Percentiles rank a stretch among this genome's conserved stretches.
Conservation (phyloP, 2,113 vertebrate genomes). For the Vidua chalybeata region DNA sequence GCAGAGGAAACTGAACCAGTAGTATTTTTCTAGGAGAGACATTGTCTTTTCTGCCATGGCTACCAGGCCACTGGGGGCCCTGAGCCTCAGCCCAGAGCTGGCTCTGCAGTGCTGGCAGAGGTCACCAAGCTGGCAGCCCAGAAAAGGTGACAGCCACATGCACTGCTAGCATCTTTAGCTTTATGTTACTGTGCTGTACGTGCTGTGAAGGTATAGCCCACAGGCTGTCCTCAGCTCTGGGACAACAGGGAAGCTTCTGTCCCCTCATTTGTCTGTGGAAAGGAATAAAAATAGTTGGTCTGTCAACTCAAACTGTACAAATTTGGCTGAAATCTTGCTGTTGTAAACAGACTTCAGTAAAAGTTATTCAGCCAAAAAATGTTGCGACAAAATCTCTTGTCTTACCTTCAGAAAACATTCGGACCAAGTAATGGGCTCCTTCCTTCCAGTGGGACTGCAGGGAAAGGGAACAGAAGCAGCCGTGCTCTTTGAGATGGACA, state of each 20-base stretch:
- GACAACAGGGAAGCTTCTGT: neutral
- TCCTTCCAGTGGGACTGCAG: neutral
- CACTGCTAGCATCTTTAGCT: neutral
- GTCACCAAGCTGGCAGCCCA: neutral
- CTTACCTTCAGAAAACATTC: neutral
- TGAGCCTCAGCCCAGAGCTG: neutral
- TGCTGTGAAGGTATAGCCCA: neutral
- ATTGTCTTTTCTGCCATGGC: neutral
- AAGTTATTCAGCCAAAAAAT: neutral
- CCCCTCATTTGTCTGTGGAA: neutral
- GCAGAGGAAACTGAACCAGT: neutral
- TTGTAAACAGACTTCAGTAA: neutral
- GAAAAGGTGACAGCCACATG: neutral
- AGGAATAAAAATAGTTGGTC: neutral
- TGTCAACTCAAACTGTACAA: neutral
- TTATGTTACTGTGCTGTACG: neutral
- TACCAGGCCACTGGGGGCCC: neutral
- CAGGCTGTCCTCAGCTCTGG: neutral
- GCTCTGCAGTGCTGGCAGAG: neutral
- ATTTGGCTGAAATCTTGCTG: neutral
- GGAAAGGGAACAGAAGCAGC: neutral
- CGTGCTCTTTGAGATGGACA: neutral
- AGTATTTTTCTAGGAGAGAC: neutral
- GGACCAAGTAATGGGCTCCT: fast-evolving
- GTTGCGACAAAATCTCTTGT: neutral